A percentile compares a stretch with the other conserved stretches of the same genome.
phyloP scores from a whole-genome alignment of 2,888 invertebrate species.

The Mactromeris polynyma region DNA sequence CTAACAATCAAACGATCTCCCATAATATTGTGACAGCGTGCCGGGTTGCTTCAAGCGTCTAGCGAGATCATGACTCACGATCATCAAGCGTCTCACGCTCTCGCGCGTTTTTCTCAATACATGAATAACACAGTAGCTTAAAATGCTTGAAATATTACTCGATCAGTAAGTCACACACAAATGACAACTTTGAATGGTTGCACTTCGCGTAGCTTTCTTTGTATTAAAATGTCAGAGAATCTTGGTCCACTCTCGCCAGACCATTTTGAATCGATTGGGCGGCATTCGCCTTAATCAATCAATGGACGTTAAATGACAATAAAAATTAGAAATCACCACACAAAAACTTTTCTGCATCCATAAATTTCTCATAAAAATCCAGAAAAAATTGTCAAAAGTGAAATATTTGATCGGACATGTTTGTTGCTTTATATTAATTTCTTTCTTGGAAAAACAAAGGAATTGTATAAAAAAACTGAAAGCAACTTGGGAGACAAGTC shows the following conservation, averaged over 20 bases:
- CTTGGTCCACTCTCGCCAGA: background rate
- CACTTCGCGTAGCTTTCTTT: background rate
- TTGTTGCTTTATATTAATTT: background rate
- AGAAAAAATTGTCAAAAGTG: background rate
- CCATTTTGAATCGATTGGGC: background rate
- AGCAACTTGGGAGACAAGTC: background rate
- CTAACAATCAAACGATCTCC: background rate
- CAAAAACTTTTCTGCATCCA: background rate
- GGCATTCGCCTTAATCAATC: background rate
- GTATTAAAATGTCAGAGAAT: background rate
- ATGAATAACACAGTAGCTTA: background rate
- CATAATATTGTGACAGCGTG: conserved; percentile 16
- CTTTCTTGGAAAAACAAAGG: background rate
- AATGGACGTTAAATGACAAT: background rate
- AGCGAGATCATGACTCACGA: conserved; percentile 4
- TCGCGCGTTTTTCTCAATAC: conserved; percentile 18
- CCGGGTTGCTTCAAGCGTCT: conserved; percentile 7
- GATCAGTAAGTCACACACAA: conserved; percentile 3
- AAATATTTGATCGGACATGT: background rate
- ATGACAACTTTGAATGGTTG: conserved; percentile 8
- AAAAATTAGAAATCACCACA: background rate
- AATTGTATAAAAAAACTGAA: background rate
- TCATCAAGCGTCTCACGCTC: conserved; percentile 13
- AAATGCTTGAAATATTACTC: background rate
- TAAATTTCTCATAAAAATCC: background rate